Conservation (phyloP, 2,113 vertebrate species). For the Calonectris borealis region DNA sequence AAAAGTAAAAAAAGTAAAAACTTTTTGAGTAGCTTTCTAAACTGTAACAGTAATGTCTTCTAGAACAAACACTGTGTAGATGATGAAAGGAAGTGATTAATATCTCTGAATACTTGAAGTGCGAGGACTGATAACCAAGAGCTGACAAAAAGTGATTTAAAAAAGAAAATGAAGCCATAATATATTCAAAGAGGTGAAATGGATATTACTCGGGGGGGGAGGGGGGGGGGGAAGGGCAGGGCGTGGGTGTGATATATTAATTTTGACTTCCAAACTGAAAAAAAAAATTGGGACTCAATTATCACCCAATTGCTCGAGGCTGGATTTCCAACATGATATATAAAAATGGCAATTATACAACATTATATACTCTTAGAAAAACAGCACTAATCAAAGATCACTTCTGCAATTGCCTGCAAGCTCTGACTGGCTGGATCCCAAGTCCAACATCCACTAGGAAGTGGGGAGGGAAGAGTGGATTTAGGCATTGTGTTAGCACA, state of each 20-base stretch:
- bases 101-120: conserved; percentile 14
- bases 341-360: neutral
- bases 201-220: neutral
- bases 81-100: conserved; percentile 25
- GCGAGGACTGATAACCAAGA: conserved; percentile 14
- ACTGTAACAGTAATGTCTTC: neutral
- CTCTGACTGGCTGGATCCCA: neutral
- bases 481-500: neutral
- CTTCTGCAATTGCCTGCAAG: neutral
- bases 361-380: neutral
- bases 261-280: neutral
- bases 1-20: neutral
- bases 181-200: neutral
- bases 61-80: neutral
- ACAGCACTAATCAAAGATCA: neutral
- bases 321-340: neutral
- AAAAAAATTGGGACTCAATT: neutral
- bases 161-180: conserved; percentile 14
- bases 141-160: neutral
- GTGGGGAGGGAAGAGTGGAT: neutral
- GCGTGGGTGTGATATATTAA: neutral
- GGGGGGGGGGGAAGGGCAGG: fast-evolving
- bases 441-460: neutral
- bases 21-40: neutral
- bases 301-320: neutral